Evolutionary conservation across 2,888 invertebrate species (phyloP).

Genomic region (Oegoconia quadripuncta): DNA sequence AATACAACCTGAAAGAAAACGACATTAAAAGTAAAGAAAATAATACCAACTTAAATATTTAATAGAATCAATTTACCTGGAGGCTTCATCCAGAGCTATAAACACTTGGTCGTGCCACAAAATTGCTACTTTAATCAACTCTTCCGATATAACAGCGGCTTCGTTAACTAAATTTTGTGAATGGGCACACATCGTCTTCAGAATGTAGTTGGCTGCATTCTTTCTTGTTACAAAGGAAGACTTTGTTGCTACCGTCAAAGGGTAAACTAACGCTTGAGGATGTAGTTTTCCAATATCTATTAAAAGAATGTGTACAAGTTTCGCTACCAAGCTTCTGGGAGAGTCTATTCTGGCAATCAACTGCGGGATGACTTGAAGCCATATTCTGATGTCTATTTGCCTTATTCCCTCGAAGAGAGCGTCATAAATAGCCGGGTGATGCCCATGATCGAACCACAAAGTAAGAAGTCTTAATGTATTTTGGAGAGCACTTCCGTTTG

Average conservation of each 20-base stretch:
- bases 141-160: slow-evolving; percentile 96
- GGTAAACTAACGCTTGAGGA: slow-evolving; percentile 98
- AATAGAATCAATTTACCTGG: slow-evolving; percentile 59
- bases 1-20: slow-evolving; percentile 85
- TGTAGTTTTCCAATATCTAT: slow-evolving; percentile 98
- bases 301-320: slow-evolving; percentile 94
- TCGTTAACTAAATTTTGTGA: slow-evolving; percentile 95
- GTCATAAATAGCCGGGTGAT: slow-evolving; percentile 94
- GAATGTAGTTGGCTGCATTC: slow-evolving; percentile 94
- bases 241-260: slow-evolving; percentile 97
- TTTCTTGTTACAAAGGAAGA: slow-evolving; percentile 90
- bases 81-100: slow-evolving; percentile 94
- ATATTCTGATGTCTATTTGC: slow-evolving; percentile 97
- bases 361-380: slow-evolving; percentile 99
- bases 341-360: slow-evolving; percentile 98
- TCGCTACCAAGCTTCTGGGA: slow-evolving; percentile 90
- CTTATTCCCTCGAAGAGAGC: slow-evolving; percentile 95
- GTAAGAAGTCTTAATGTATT: slow-evolving; percentile 96
- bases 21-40: slow-evolving; percentile 3
- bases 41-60: too few relatives aligned
- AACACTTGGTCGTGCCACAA: slow-evolving; percentile 97
- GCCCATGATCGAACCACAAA: slow-evolving; percentile 98
- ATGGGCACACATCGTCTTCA: slow-evolving; percentile 97
- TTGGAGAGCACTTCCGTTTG: slow-evolving; percentile 94
- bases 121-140: slow-evolving; percentile 97